Base-by-base conservation (phyloP, 2,888 invertebrate genomes). In the Meteorus colon region DNA sequence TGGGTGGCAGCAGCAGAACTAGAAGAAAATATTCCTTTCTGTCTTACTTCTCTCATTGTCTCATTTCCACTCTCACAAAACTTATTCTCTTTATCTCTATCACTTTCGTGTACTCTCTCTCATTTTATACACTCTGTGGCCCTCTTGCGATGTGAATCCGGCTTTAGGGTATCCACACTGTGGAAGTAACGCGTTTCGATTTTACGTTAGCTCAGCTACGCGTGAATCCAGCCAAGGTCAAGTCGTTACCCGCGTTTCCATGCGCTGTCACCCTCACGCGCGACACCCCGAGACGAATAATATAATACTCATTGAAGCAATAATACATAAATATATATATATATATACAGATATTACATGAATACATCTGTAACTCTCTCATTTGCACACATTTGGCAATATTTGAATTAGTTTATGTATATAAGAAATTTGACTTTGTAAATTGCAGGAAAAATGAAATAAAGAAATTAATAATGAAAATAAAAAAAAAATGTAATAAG, bases 221-320 rank as follows among this genome's bases (percentile, higher is more conserved):
- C 89, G 89, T 89, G 89, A 89, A 89, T 87, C 89, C 87, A 89
- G 88, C 89, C 89, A 89, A 89, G 89, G 89, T 89, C 89, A 89
- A 89, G 89, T 89, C 88, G 86, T 86, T 87, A 84, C 86, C 86
- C 85, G 85, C 83, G 85, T 86, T 84, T 82, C 82, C 84, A 85
- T 84, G 83, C 83, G 82, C 80, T 81, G 71, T 77, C 83, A 80
- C 82, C 80, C 80, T 75, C 55, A 55, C 55, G 19, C 19, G 80
- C 73, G 63, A 63, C 45, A 55, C 63, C 65, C 37, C 65, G 41
- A 65, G 65, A 65, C 65, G 37, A 41, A 65, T 62, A 63, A 31
- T 31, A 65, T 65, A 65, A 65, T 65, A 65, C 55, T 55, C 19
- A 55, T 55, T 55, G 19, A 55, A 55, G 19, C 19, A 55, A 4